phyloP scores from a whole-genome alignment of 1,140 invertebrate genomes.

The Carposina sasakii region DNA sequence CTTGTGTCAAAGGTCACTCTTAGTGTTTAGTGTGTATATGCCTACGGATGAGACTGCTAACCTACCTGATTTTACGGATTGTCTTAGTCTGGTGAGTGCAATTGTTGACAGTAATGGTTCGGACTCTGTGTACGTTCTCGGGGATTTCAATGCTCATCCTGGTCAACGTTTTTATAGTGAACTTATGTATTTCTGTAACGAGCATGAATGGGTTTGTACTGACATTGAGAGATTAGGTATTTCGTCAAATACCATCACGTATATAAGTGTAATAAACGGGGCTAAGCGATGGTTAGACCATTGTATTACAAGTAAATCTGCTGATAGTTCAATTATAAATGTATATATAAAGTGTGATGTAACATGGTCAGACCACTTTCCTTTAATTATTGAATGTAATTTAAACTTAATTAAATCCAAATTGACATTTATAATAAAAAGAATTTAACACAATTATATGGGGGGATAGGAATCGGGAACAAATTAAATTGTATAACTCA shows the following conservation, averaged over 20 bases:
- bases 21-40: background rate
- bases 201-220: background rate
- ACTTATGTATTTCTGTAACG: background rate
- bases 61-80: background rate
- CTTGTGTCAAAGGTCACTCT: background rate
- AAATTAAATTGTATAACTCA: background rate
- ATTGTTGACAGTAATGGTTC: background rate
- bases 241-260: background rate
- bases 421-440: background rate
- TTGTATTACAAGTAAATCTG: background rate
- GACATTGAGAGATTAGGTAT: constrained; percentile 2
- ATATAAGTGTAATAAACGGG: background rate
- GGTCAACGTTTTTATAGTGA: background rate
- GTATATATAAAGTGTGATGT: too few relatives aligned
- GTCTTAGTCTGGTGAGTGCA: background rate
- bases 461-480: background rate
- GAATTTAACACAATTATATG: background rate
- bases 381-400: background rate
- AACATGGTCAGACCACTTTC: background rate
- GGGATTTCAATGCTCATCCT: background rate
- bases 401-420: background rate
- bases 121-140: background rate
- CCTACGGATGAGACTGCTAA: constrained; percentile 1
- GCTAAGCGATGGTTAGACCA: background rate
- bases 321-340: background rate